Percentiles rank a stretch among this genome's conserved stretches.
These are phyloP conservation scores for Grammomys surdaster DNA, from an alignment of 2,113 vertebrate genomes.

Conservation along the genomic window DNA sequence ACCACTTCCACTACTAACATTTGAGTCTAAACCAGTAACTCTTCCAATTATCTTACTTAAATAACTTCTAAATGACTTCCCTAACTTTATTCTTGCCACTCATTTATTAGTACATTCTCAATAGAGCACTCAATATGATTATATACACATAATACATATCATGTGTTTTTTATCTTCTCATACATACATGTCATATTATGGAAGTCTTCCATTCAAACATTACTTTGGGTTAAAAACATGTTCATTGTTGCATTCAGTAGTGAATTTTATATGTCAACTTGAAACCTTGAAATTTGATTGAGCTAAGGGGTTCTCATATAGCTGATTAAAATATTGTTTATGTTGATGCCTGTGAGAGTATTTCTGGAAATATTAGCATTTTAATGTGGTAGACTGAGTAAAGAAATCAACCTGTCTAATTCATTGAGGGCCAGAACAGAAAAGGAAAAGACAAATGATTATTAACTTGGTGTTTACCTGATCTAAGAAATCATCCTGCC, in stretches of 20 bases:
- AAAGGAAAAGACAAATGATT: neutral
- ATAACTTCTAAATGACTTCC: neutral
- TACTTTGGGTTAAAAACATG: slow-evolving; percentile 14
- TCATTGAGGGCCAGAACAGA: neutral
- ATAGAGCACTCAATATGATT: neutral
- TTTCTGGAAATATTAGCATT: neutral
- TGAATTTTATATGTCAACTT: neutral
- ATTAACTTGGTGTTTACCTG: neutral
- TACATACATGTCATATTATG: neutral
- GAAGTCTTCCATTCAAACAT: neutral
- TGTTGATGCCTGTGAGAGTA: neutral
- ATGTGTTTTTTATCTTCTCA: neutral
- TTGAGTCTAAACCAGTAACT: neutral
- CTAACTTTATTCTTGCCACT: neutral
- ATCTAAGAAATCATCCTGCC: neutral
- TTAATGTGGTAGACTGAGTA: neutral
- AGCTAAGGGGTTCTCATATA: neutral
- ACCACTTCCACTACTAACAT: neutral
- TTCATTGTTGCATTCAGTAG: neutral
- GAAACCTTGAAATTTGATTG: neutral
- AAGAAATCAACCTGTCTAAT: neutral
- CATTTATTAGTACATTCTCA: neutral
- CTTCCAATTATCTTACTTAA: neutral
- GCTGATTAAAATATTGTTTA: neutral
- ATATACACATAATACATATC: neutral